Conservation (phyloP, 2,113 vertebrate species). For the Prunella himalayana region DNA sequence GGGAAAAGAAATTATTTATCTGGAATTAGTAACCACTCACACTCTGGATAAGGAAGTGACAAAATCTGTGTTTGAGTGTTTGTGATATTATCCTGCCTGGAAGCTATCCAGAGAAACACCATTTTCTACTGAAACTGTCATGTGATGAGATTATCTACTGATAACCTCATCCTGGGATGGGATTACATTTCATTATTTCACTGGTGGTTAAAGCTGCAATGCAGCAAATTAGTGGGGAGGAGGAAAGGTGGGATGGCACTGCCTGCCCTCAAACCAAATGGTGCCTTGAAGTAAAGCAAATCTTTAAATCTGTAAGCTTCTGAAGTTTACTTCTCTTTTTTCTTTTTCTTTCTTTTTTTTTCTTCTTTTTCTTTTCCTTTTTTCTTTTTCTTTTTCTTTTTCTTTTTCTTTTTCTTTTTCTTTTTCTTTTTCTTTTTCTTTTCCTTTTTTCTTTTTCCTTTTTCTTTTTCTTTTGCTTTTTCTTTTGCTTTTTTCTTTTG, state of each 20-base stretch:
- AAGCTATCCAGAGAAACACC: conserved; percentile 34
- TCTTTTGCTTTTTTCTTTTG: no score
- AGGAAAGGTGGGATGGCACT: not conserved
- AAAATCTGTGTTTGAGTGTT: conserved; percentile 49
- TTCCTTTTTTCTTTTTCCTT: accelerated
- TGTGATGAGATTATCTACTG: conserved; percentile 35
- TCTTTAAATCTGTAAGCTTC: not conserved
- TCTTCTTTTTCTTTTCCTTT: not conserved
- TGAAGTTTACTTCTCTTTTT: accelerated
- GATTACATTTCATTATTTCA: conserved; percentile 13
- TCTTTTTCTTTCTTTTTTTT: accelerated
- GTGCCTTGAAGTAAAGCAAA: not conserved
- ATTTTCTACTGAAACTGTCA: conserved; percentile 45
- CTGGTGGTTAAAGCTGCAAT: not conserved
- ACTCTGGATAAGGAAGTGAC: conserved; percentile 58
- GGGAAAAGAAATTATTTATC: conserved; percentile 52
- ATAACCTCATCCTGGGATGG: conserved; percentile 39
- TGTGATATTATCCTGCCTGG: conserved; percentile 55
- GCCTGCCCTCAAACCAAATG: not conserved
- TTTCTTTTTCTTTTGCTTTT: accelerated
- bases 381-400: accelerated
- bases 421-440: no score
- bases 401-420: accelerated
- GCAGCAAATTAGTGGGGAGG: not conserved
- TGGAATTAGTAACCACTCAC: conserved; percentile 68